Evolutionary conservation across 2,888 invertebrate species (phyloP).

Genomic region (Agriopis leucophaearia): DNA sequence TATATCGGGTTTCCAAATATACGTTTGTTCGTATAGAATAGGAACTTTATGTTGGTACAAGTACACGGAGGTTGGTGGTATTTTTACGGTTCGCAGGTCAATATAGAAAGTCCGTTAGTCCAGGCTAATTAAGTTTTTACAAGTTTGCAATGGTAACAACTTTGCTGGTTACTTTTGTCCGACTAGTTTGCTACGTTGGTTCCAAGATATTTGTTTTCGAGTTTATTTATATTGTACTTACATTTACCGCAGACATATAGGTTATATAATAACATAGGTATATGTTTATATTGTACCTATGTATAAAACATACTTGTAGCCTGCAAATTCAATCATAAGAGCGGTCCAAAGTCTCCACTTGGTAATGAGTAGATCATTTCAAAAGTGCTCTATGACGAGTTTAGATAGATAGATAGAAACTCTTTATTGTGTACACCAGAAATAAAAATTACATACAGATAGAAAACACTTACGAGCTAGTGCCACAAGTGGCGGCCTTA

Average conservation of each 20-base stretch:
- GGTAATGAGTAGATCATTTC: too few species aligned
- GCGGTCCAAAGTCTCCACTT: too few species aligned
- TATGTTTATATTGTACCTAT: too few species aligned
- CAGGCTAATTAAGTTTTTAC: conserved; percentile 46
- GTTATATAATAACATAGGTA: too few species aligned
- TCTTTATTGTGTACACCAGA: too few species aligned
- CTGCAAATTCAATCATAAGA: too few species aligned
- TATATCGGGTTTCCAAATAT: conserved; percentile 39
- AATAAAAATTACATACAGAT: too few species aligned
- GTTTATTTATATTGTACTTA: conserved; percentile 14
- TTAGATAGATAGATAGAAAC: too few species aligned
- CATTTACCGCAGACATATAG: background rate
- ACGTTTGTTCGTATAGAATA: conserved; percentile 42
- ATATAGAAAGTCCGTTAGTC: conserved; percentile 41
- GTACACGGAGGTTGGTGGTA: conserved; percentile 39
- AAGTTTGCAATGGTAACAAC: conserved; percentile 45
- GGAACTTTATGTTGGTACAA: conserved; percentile 41
- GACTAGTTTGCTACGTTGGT: conserved; percentile 21
- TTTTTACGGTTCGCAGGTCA: conserved; percentile 43
- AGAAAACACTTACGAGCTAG: too few species aligned
- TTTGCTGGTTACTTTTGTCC: conserved; percentile 38
- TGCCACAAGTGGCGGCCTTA: too few species aligned
- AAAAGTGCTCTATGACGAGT: too few species aligned
- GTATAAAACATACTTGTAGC: too few species aligned
- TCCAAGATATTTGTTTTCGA: conserved; percentile 11